Percentiles rank a stretch among this genome's conserved stretches.
Conservation (phyloP, 2,797 vertebrate species). For the Sylvilagus floridanus region DNA sequence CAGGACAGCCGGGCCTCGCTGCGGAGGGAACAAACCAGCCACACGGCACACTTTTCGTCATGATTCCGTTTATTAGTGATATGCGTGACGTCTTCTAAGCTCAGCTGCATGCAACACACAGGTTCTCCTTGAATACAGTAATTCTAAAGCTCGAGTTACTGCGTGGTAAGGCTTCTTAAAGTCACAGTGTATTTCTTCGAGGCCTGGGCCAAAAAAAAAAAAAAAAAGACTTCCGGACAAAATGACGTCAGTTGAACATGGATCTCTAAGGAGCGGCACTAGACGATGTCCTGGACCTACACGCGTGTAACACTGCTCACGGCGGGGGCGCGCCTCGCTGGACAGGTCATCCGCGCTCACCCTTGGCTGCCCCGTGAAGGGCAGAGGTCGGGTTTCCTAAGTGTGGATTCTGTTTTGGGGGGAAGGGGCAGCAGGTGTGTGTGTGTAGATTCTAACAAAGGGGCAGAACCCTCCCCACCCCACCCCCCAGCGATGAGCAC, state of each 20-base stretch:
- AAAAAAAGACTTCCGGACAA: slow-evolving; percentile 86
- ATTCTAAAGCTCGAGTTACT: slow-evolving; percentile 90
- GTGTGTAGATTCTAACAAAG: slow-evolving; percentile 60
- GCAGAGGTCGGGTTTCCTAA: neutral
- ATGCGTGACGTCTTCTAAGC: slow-evolving; percentile 92
- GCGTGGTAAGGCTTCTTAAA: slow-evolving; percentile 91
- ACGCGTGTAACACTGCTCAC: slow-evolving; percentile 93
- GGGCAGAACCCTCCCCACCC: neutral
- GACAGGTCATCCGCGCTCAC: slow-evolving; percentile 90
- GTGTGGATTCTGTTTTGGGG: neutral
- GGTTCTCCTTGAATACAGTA: slow-evolving; percentile 89
- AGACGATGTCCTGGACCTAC: slow-evolving; percentile 90
- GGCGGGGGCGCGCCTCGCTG: slow-evolving; percentile 85
- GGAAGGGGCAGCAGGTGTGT: neutral
- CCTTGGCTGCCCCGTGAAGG: slow-evolving; percentile 80
- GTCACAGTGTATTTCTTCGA: slow-evolving; percentile 94
- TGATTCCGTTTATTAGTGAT: slow-evolving; percentile 92
- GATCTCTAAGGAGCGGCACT: slow-evolving; percentile 90
- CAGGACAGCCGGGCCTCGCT: accelerated
- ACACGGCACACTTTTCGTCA: slow-evolving; percentile 79
- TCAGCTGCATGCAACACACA: slow-evolving; percentile 97
- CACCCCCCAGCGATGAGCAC: slow-evolving; percentile 33
- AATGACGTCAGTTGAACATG: slow-evolving; percentile 89
- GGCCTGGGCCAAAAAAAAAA: slow-evolving; percentile 86
- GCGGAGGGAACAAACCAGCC: slow-evolving; percentile 74